Evolutionary conservation across 2,888 invertebrate species (phyloP), one percentile per base, ranked within the genome.

Genomic region (Escarpia spicata): DNA sequence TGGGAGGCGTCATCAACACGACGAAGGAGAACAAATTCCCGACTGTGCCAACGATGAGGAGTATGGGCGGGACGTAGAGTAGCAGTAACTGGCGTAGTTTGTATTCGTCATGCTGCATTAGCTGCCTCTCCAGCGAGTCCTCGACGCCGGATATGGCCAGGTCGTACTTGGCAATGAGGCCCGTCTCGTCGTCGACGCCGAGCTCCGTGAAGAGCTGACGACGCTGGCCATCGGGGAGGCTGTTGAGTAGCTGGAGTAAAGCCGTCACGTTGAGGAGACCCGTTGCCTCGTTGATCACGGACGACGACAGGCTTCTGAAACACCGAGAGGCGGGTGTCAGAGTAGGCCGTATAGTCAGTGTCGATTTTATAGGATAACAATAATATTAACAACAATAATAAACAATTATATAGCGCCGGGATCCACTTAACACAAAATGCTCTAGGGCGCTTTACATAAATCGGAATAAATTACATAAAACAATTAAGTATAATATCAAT

Each of bases 21-120:
- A 94, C 93, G 93, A 96, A 96, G 8, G 96, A 95, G 92, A 96
- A 94, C 26, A 95, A 91, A 92, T 96, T 96, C 19, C 96, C 96
- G 43, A 96, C 93, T 1, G 95, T 95, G 0, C 96, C 96, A 12
- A 96, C 92, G 9, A 95, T 92, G 4, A 96, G 93, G 0, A 96
- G 93, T 9, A 96, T 45, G 2, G 95, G 96, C 4, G 96, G 95
- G 0, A 95, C 93, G 93, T 95, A 95, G 3, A 95, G 92, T 19
- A 94, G 92, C 15, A 95, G 93, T 19, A 93, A 15, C 93, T 94
- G 95, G 91, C 19, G 75, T 6, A 75, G 26, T 26, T 75, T 75
- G 75, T 75, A 75, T 75, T 75, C 75, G 75, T 75, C 75, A 26
- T 75, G 26, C 75, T 75, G 75, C 75, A 75, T 75, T 6, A 75